Conservation (phyloP, 2,113 vertebrate species). For the Cepphus grylle region DNA sequence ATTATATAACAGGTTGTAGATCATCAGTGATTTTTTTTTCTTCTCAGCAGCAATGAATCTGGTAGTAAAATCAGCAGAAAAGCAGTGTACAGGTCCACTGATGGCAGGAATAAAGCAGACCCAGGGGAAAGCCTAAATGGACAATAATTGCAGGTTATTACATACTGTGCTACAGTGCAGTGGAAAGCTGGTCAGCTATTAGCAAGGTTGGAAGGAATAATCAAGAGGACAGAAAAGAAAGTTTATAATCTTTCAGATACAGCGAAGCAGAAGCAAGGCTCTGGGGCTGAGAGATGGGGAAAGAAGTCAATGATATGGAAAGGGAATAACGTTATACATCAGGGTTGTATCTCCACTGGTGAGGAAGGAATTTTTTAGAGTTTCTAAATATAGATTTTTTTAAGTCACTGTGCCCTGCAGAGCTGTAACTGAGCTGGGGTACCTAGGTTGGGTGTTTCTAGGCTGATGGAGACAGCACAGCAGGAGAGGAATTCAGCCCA, state of each 20-base stretch:
- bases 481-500: background rate
- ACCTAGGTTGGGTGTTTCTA: background rate
- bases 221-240: conserved; percentile 61
- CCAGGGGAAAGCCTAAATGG: conserved; percentile 78
- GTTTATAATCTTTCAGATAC: conserved; percentile 7
- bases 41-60: conserved; percentile 61
- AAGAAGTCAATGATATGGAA: background rate
- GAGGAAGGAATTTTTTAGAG: background rate
- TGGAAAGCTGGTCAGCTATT: conserved; percentile 74
- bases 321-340: background rate
- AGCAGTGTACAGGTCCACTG: background rate
- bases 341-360: background rate
- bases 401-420: background rate
- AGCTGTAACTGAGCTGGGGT: background rate
- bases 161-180: conserved; percentile 69
- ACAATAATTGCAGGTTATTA: conserved; percentile 82
- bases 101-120: conserved; percentile 69
- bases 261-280: background rate
- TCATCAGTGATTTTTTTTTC: background rate
- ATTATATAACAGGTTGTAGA: conserved; percentile 29
- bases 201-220: conserved; percentile 71
- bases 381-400: background rate
- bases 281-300: background rate
- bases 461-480: background rate
- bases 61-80: conserved; percentile 75